Base-by-base conservation (phyloP, 1,140 invertebrate species). In the Adelges cooleyi region DNA sequence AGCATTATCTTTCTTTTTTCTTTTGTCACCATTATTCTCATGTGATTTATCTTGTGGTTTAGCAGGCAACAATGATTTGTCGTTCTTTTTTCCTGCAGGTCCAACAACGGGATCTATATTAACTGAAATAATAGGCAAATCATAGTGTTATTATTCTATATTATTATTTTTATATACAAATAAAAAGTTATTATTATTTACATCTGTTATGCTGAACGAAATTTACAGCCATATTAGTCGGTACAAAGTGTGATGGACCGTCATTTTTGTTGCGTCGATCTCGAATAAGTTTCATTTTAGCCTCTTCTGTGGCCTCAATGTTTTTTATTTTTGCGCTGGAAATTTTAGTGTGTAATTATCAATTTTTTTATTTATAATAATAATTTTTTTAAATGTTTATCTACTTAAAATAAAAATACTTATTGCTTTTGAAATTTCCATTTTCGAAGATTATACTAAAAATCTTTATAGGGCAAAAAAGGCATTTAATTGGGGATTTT, bases 271-370 rank as follows among this genome's bases (percentile, higher is more conserved):
- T 91, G 71, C 90, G 84, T 65, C 86, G 83, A 69, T 96, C 92
- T 77, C 85, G 86, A 13, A 97, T 72, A 50, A 98, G 76, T 77
- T 86, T 91, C 71, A 94, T 84, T 76, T 98, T 98, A 1, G 95
- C 93, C 73, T 95, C 93, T 77, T 98, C 95, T 5, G 95, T 98
- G 6, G 92, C 91, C 81, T 98, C 94, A 71, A 98, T 98, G 74
- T 98, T 98, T 71, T 85, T 84, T 67, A 98, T 98, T 80, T 97
- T 96, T 1, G 92, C 93, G 72, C 84, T 86, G 65, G 38, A 76
- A 75, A 29, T 51, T 66, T 67, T 11, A 33, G 11, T 33, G n/a
- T n/a, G n/a, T n/a, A n/a, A n/a, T n/a, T n/a, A n/a, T n/a, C n/a
- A n/a, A n/a, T n/a, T n/a, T n/a, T n/a, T n/a, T n/a, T n/a, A n/a